Conservation (phyloP, 2,888 invertebrate genomes). For the Terebella lapidaria region DNA sequence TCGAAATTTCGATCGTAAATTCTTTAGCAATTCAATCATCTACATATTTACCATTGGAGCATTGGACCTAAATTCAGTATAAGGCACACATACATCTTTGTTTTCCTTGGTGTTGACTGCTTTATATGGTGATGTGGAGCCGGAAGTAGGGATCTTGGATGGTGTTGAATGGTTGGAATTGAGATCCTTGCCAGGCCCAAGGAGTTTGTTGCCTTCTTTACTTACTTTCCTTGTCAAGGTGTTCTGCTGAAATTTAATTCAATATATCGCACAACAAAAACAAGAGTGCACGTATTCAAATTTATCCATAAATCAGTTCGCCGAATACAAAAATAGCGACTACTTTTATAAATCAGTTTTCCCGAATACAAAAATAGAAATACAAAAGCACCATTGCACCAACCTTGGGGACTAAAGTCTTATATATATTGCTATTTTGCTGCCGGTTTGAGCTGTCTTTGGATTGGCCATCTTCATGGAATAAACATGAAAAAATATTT, state of each 20-base stretch:
- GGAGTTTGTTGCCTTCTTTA: background rate
- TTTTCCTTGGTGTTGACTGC: background rate
- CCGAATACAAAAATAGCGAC: too few relatives aligned
- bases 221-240: background rate
- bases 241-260: too few relatives aligned
- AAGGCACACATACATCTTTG: slow-evolving; percentile 1
- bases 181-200: background rate
- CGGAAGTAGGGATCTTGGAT: background rate
- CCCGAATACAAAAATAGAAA: too few relatives aligned
- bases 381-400: too few relatives aligned
- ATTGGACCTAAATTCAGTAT: too few relatives aligned
- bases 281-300: too few relatives aligned
- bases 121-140: background rate
- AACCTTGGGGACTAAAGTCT: slow-evolving; percentile 46
- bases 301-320: too few relatives aligned
- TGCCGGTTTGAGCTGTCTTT: background rate
- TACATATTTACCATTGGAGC: too few relatives aligned
- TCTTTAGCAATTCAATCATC: too few relatives aligned
- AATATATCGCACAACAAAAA: too few relatives aligned
- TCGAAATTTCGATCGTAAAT: too few relatives aligned
- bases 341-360: too few relatives aligned
- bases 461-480: background rate
- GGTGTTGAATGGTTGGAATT: background rate
- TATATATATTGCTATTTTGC: slow-evolving; percentile 35
- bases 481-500: background rate